Percentiles rank a stretch among this genome's conserved stretches.
phyloP scores from a whole-genome alignment of 2,113 vertebrate genomes.

The Diglossa brunneiventris region DNA sequence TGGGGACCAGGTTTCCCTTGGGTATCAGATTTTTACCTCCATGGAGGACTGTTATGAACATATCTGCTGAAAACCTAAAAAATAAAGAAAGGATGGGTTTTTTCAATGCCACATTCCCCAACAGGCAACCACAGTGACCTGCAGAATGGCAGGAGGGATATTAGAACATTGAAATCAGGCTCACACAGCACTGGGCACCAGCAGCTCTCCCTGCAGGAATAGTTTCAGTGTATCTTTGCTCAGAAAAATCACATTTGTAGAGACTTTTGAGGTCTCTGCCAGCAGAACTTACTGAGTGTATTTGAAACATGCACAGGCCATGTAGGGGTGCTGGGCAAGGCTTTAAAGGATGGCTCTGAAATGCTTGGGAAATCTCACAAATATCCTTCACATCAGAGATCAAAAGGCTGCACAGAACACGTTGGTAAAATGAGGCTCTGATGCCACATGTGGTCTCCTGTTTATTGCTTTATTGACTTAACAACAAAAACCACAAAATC shows the following conservation, averaged over 20 bases:
- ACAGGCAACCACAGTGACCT: not conserved
- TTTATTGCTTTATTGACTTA: not conserved
- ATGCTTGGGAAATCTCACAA: not conserved
- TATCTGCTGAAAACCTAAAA: not conserved
- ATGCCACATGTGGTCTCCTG: accelerated
- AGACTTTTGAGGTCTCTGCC: not conserved
- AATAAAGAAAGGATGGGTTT: not conserved
- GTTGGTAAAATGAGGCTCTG: not conserved
- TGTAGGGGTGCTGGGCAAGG: not conserved
- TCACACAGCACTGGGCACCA: not conserved
- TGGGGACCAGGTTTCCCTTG: not conserved
- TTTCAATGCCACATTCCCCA: not conserved
- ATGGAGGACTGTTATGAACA: not conserved
- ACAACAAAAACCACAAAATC: not conserved
- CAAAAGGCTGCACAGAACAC: not conserved
- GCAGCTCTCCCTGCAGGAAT: not conserved
- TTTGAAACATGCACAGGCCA: not conserved
- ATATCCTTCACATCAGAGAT: not conserved
- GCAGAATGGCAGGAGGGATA: not conserved
- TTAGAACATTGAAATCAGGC: not conserved
- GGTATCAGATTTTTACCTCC: not conserved
- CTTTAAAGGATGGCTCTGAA: not conserved
- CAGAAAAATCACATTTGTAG: not conserved
- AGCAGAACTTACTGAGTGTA: not conserved
- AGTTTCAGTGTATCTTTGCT: not conserved